Evolutionary conservation across 2,113 vertebrate genomes (phyloP), one percentile per base, ranked within the genome.

Genomic region (Turnix velox): DNA sequence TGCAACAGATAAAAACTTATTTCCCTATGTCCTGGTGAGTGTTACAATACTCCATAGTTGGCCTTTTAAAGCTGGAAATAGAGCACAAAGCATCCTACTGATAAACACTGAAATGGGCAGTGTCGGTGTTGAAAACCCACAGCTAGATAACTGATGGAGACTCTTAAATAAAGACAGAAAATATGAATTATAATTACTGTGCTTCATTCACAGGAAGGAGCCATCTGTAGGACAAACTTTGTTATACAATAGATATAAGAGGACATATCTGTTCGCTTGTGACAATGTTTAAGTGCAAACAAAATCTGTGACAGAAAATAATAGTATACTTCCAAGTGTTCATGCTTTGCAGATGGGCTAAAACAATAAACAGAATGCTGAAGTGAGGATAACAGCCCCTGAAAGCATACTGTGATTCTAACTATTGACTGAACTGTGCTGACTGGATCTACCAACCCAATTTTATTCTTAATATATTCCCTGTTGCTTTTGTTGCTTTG

Each of bases 381-480:
- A 48, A 76, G 82, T 88, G 35, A 48, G 37, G 58, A 66, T 54
- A 74, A 77, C 23, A 40, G 27, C 13, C 66, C 10, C 27, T 83
- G 88, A 76, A 84, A 84, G 25, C 68, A 69, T 49, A 69, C n/a
- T 48, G 51, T 39, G 42, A 68, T 52, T 67, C 16, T 69, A 84
- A 51, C 61, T 92, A 19, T 67, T 77, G 57, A 88, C 46, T 88
- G 49, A 87, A 87, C 45, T 77, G 65, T 73, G 49, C 51, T 84
- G 58, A 25, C 46, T 77, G 14, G 68, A 54, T 58, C 45, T 78
- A 40, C 35, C 76, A 65, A 40, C 35, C 18, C 54, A 35, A 24
- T 84, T 87, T 84, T 68, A 43, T 77, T 91, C 67, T 61, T 80
- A 91, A 73, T 93, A 23, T 63, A 33, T 68, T 95, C 81, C 90